Conservation (phyloP, 2,888 invertebrate genomes). For the Drosophila prolongata region DNA sequence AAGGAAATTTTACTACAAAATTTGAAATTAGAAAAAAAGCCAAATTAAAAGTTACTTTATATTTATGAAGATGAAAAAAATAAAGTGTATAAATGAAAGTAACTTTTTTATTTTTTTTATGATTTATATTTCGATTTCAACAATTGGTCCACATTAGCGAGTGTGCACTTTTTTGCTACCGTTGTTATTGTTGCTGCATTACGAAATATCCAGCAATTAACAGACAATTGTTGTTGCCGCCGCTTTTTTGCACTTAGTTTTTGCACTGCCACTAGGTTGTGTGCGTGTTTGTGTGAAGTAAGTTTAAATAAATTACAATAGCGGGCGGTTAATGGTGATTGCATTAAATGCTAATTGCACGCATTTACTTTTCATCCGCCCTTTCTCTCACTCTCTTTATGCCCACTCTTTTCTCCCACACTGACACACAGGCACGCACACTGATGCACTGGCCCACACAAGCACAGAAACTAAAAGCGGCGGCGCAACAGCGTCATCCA, state of each 20-base stretch:
- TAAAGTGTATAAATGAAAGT: no score
- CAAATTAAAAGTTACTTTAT: no score
- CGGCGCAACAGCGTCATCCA: constrained; percentile 43
- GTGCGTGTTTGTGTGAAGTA: constrained; percentile 3
- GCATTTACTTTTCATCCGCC: constrained; percentile 54
- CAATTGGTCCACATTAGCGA: not conserved
- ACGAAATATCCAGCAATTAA: constrained; percentile 71
- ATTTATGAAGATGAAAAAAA: no score
- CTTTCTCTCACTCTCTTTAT: constrained; percentile 35
- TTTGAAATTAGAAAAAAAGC: no score
- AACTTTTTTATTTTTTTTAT: no score
- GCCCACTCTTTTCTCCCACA: constrained; percentile 16
- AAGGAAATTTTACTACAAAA: no score
- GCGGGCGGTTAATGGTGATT: constrained; percentile 52
- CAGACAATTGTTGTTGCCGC: constrained; percentile 53
- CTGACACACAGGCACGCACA: constrained; percentile 20
- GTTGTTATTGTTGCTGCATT: constrained; percentile 57
- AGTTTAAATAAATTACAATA: constrained; percentile 11
- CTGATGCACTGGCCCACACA: constrained; percentile 8
- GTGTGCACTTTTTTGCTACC: constrained; percentile 20
- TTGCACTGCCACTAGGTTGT: constrained; percentile 10
- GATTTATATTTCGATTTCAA: no score
- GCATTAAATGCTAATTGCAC: constrained; percentile 72
- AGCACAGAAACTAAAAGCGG: constrained; percentile 35
- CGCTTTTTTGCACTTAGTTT: constrained; percentile 39